phyloP scores from a whole-genome alignment of 2,113 vertebrate genomes.

The Meleagris gallopavo region DNA sequence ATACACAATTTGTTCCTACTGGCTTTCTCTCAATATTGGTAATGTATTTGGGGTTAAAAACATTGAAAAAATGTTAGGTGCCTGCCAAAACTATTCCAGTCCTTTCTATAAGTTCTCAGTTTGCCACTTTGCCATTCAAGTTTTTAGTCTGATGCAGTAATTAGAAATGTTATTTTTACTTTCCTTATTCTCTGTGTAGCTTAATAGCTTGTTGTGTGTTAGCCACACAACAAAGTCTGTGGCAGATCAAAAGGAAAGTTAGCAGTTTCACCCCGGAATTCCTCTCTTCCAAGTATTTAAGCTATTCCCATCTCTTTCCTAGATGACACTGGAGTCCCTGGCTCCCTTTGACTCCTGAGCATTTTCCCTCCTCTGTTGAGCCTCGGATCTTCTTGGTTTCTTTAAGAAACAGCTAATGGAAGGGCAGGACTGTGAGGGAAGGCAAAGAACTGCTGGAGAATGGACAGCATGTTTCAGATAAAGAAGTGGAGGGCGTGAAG shows the following conservation, averaged over 20 bases:
- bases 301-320: background rate
- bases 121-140: background rate
- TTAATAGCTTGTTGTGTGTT: background rate
- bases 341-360: background rate
- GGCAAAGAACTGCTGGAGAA: accelerated
- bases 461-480: background rate
- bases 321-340: background rate
- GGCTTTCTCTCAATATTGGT: background rate
- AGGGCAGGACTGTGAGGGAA: accelerated
- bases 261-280: background rate
- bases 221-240: background rate
- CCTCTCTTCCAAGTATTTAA: background rate
- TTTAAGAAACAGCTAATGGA: background rate
- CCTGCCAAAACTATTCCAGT: background rate
- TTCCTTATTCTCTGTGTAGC: background rate
- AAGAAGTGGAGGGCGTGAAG: background rate
- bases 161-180: background rate
- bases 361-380: background rate
- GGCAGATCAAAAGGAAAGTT: slow-evolving; percentile 14
- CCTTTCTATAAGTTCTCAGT: background rate
- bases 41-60: background rate
- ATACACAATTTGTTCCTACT: background rate
- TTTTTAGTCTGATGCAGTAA: background rate
- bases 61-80: background rate
- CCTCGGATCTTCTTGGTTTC: background rate